Base-by-base conservation (phyloP, 2,888 invertebrate species). In the Diplolepis rosae region DNA sequence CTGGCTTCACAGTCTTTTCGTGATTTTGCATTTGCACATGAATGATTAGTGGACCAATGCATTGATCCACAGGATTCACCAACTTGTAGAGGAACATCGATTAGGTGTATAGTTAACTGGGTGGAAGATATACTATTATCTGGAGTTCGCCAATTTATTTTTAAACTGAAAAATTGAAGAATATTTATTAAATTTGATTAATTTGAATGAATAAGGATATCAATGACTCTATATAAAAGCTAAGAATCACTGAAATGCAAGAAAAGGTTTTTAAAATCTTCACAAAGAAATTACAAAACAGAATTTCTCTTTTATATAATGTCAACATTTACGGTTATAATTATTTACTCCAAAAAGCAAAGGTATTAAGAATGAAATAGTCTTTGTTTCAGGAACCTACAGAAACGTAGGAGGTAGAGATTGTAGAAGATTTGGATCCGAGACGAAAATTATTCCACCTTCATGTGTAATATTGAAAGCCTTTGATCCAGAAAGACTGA, bases 391-490 rank as follows among this genome's bases (percentile, higher is more conserved):
- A n/a, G 48, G n/a, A 18, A 79, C 83, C 83, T 76, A 90, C 90
- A 78, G 80, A 56, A 91, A 85, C 48, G 84, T 88, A 75, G 90
- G 86, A 0, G 89, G 79, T 0, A 91, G 87, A 7, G 80, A 85
- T 71, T 87, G 83, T 66, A 93, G 82, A 1, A 89, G 86, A 1
- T 87, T 81, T 6, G 89, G 84, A 82, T 92, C 89, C 13, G 88
- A 85, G 0, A 93, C 91, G 82, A 90, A 93, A 27, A 93, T 81
- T 75, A 93, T 93, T 5, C 93, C 93, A 42, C 90, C 91, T 0
- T 75, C 81, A 11, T 83, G 79, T 0, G 93, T 93, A 7, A 93
- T 88, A 48, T 89, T 90, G 80, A 92, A 92, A 7, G 90, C 90
- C 13, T 68, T 71, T 2, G 85, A 83, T n/a, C 84, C 84, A 6